Percentiles rank a stretch among this genome's conserved stretches.
These are phyloP conservation scores for Coregonus clupeaformis DNA, from an alignment of 2,113 vertebrate genomes.

Conservation along the genomic window DNA sequence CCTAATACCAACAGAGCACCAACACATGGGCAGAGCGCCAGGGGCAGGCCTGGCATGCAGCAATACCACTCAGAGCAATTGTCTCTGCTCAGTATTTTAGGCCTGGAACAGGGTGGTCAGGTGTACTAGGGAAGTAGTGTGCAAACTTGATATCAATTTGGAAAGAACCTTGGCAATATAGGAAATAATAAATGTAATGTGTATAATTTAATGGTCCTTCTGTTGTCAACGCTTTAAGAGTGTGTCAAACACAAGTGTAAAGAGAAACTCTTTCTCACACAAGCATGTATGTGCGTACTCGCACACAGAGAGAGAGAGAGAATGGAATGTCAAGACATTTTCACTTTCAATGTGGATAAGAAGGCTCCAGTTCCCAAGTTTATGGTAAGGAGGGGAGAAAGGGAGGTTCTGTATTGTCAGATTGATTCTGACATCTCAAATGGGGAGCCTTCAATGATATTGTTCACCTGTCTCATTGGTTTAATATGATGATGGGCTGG, in stretches of 20 bases:
- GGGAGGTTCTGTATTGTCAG: constrained; percentile 42
- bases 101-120: not conserved
- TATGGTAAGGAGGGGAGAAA: not conserved
- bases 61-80: not conserved
- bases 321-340: too few species aligned
- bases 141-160: not conserved
- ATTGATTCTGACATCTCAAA: constrained; percentile 74
- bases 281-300: not conserved
- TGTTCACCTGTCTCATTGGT: constrained; percentile 85
- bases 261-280: not conserved
- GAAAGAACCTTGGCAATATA: not conserved
- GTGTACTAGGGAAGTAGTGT: not conserved
- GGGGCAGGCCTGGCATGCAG: not conserved
- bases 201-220: not conserved
- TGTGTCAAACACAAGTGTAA: not conserved
- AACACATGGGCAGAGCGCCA: not conserved
- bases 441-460: constrained; percentile 68
- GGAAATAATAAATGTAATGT: not conserved
- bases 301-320: not conserved
- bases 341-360: not conserved
- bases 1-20: not conserved
- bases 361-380: not conserved
- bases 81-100: not conserved
- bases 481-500: constrained; percentile 65
- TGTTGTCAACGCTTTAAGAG: too few species aligned